These are phyloP conservation scores for Setipinna tenuifilis DNA, from an alignment of 2,797 vertebrate genomes.

Conservation along the genomic window DNA sequence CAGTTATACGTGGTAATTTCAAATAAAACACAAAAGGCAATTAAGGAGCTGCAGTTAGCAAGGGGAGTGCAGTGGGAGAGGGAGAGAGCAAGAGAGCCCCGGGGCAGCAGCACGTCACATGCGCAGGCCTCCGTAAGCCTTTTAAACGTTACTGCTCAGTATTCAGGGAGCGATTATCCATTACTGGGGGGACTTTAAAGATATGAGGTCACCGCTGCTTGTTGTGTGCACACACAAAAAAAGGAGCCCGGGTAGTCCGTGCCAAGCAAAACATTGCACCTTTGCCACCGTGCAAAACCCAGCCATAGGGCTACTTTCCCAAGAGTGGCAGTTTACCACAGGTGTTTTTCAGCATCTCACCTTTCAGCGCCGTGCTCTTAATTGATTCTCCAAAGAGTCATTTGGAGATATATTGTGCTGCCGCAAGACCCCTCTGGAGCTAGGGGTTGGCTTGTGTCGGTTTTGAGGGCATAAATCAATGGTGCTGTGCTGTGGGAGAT, in stretches of 20 bases:
- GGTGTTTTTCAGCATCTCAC: constrained; percentile 25
- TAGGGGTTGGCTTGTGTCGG: not conserved
- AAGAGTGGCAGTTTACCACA: not conserved
- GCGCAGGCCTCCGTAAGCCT: constrained; percentile 55
- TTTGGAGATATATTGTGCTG: constrained; percentile 50
- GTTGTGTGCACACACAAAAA: constrained; percentile 34
- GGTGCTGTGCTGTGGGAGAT: constrained; percentile 4
- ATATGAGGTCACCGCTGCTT: constrained; percentile 72
- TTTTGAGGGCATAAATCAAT: constrained; percentile 7
- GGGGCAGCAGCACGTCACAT: constrained; percentile 41
- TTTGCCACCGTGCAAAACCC: constrained; percentile 42
- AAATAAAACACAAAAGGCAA: constrained; percentile 48
- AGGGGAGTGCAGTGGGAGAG: too few relatives aligned
- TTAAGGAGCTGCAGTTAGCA: constrained; percentile 52
- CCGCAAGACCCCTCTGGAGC: constrained; percentile 35
- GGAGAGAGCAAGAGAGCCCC: constrained; percentile 34
- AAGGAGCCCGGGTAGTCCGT: constrained; percentile 32
- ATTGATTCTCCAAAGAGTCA: constrained; percentile 54
- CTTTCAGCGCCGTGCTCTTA: constrained; percentile 32
- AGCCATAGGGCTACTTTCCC: constrained; percentile 20
- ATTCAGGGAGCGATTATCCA: constrained; percentile 69
- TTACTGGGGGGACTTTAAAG: constrained; percentile 73
- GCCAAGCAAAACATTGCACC: constrained; percentile 53
- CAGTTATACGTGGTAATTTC: constrained; percentile 25
- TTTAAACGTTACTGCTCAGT: constrained; percentile 61